Evolutionary conservation across 2,888 invertebrate species (phyloP).

Genomic region (Orthonychiurus folsomi): DNA sequence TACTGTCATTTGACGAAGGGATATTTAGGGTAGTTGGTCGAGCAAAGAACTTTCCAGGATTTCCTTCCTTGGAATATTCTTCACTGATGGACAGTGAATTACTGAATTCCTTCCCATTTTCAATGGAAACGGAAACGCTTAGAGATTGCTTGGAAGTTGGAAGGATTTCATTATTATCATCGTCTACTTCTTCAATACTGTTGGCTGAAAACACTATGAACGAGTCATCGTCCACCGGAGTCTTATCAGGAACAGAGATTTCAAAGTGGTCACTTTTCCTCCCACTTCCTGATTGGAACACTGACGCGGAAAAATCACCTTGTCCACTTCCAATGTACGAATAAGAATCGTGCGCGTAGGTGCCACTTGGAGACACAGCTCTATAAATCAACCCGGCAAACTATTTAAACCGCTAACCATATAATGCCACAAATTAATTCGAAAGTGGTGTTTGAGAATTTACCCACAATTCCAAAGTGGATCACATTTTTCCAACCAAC

Average conservation of each 20-base stretch:
- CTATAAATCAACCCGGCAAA: too few species aligned
- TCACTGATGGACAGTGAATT: background rate
- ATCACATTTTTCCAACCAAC: conserved; percentile 78
- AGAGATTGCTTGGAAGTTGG: background rate
- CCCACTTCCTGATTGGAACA: background rate
- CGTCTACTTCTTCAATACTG: background rate
- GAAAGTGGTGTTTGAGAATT: conserved; percentile 20
- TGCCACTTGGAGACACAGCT: conserved; percentile 22
- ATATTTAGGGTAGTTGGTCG: conserved; percentile 32
- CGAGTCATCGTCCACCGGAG: conserved; percentile 44
- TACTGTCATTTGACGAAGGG: conserved; percentile 20
- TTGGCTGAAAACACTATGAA: conserved; percentile 48
- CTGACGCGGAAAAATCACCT: background rate
- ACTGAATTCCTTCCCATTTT: background rate
- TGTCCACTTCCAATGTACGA: background rate
- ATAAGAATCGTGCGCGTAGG: conserved; percentile 21
- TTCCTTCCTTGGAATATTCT: background rate
- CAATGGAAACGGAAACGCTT: background rate
- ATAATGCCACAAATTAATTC: too few species aligned
- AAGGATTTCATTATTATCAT: background rate
- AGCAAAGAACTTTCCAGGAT: conserved; percentile 29
- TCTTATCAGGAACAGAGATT: conserved; percentile 30
- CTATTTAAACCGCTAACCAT: too few species aligned
- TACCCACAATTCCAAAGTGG: conserved; percentile 51
- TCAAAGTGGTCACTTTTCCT: conserved; percentile 29